Conservation (phyloP, 2,797 vertebrate species). For the Sebastes oblongus region DNA sequence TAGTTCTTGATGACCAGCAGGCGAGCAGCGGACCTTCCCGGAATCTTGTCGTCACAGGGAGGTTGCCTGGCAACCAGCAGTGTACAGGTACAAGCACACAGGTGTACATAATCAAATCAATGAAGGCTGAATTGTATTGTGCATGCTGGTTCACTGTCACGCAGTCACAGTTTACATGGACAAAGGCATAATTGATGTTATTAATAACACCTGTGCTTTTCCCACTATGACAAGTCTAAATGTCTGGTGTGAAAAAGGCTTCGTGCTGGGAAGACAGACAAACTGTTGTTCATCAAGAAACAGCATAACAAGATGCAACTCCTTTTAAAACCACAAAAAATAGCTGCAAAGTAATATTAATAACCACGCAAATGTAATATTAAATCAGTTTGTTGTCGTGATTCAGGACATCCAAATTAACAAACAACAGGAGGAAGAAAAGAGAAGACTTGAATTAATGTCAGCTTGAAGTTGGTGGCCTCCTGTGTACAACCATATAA, state of each 20-base stretch:
- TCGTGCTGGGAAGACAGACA: not conserved
- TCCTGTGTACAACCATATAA: not conserved
- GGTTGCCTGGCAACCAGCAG: slow-evolving; percentile 29
- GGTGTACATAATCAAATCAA: slow-evolving; percentile 8
- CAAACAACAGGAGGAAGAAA: not conserved
- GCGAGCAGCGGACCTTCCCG: not conserved
- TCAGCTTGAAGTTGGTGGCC: not conserved
- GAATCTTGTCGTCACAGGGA: not conserved
- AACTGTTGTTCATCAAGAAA: not conserved
- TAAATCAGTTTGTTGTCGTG: not conserved
- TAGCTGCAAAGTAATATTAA: not conserved
- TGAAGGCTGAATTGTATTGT: slow-evolving; percentile 1
- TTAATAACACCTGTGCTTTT: slow-evolving; percentile 9
- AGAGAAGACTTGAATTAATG: not conserved
- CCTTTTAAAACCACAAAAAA: not conserved
- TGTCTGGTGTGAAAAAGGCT: not conserved
- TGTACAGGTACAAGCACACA: not conserved
- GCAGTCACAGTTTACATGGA: not conserved
- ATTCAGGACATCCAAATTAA: not conserved
- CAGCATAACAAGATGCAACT: not conserved
- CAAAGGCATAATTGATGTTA: not conserved
- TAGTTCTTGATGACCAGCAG: not conserved
- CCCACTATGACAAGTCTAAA: not conserved
- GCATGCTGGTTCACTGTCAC: not conserved
- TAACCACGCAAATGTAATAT: not conserved